phyloP scores from a whole-genome alignment of 2,797 vertebrate genomes.

The Novumbra hubbsi region DNA sequence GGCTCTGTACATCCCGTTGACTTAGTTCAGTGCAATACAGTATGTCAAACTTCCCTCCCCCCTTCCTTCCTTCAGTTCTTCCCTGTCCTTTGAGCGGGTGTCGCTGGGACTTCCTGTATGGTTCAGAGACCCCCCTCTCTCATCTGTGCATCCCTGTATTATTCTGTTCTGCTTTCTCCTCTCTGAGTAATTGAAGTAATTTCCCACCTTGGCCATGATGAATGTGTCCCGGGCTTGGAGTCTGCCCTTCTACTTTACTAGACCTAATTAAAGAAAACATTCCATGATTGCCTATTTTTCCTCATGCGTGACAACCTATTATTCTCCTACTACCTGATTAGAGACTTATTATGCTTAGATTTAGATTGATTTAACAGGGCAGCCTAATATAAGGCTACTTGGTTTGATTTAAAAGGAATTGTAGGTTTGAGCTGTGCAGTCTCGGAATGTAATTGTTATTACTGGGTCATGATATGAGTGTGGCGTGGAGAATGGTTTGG shows the following conservation, averaged over 20 bases:
- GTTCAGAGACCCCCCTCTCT: constrained; percentile 49
- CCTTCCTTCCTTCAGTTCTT: constrained; percentile 14
- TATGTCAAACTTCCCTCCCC: not conserved
- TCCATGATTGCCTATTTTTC: constrained; percentile 99
- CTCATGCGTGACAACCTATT: constrained; percentile 99
- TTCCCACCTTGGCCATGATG: constrained; percentile 98
- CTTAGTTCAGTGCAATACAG: too few species aligned
- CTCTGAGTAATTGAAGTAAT: constrained; percentile 94
- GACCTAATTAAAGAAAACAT: constrained; percentile 99
- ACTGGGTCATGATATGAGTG: constrained; percentile 72
- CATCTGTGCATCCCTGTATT: constrained; percentile 61
- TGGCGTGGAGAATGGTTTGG: constrained; percentile 21
- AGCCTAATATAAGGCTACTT: constrained; percentile 97
- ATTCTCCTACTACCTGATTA: constrained; percentile 99
- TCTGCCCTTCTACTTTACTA: constrained; percentile 93
- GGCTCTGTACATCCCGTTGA: too few species aligned
- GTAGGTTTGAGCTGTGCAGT: constrained; percentile 86
- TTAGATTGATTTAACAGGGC: constrained; percentile 99
- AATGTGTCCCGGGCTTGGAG: constrained; percentile 90
- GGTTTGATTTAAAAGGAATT: constrained; percentile 91
- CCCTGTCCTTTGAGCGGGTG: not conserved
- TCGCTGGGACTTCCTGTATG: constrained; percentile 50
- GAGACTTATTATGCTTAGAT: constrained; percentile 99
- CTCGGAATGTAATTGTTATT: constrained; percentile 87
- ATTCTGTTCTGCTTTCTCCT: constrained; percentile 64